A percentile compares a stretch with the other conserved stretches of the same genome.
These are phyloP conservation scores for Drosophila yakuba DNA, from an alignment of 1,140 invertebrate genomes.

Conservation along the genomic window DNA sequence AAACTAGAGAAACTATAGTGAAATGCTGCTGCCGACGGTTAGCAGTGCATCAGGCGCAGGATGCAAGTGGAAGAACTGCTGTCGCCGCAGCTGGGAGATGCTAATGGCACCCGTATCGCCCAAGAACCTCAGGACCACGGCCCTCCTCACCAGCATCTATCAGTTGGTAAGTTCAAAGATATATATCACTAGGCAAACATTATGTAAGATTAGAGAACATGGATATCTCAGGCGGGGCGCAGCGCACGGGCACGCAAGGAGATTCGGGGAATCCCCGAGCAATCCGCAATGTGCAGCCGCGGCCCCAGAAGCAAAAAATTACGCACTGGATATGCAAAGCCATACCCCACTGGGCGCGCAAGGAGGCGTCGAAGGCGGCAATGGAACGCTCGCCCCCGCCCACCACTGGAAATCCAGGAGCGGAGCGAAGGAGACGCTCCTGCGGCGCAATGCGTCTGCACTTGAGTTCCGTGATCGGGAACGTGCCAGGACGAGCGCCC, in stretches of 20 bases:
- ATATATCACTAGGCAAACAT: background rate
- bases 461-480: conserved; percentile 12
- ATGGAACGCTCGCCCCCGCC: conserved; percentile 57
- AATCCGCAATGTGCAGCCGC: conserved; percentile 63
- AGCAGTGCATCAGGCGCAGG: conserved; percentile 21
- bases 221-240: conserved; percentile 47
- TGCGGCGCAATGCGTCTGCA: conserved; percentile 77
- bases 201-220: conserved; percentile 20
- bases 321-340: conserved; percentile 84
- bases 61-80: conserved; percentile 58
- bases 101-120: conserved; percentile 74
- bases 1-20: conserved; percentile 1
- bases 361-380: conserved; percentile 61
- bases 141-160: conserved; percentile 77
- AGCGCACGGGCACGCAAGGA: conserved; percentile 67
- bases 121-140: conserved; percentile 76
- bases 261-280: conserved; percentile 20
- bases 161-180: conserved; percentile 67
- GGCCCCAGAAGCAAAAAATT: conserved; percentile 79
- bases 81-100: conserved; percentile 60
- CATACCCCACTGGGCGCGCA: conserved; percentile 79
- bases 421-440: conserved; percentile 37
- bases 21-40: conserved; percentile 64
- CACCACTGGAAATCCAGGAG: background rate
- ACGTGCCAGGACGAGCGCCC: conserved; percentile 74